Conservation (phyloP, 2,113 vertebrate species). For the Orycteropus afer region DNA sequence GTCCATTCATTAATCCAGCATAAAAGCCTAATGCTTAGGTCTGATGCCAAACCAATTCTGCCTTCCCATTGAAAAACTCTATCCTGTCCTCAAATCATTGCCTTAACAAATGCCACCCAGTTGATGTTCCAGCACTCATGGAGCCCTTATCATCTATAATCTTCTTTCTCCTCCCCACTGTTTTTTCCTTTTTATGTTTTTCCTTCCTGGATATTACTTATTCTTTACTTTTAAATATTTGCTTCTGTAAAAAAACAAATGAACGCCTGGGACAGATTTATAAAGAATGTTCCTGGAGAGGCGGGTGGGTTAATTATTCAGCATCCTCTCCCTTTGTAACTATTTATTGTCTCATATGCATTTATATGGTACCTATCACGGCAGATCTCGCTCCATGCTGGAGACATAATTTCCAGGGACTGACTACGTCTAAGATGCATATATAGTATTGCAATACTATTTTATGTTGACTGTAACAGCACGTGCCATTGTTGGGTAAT, state of each 20-base stretch:
- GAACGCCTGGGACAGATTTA: conserved; percentile 75
- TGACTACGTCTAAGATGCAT: conserved; percentile 72
- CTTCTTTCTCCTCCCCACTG: conserved; percentile 56
- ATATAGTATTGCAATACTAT: conserved; percentile 68
- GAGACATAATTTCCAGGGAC: conserved; percentile 73
- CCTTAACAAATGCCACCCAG: background rate
- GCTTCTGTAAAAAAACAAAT: conserved; percentile 64
- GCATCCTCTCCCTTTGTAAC: conserved; percentile 74
- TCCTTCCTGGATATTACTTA: conserved; percentile 72
- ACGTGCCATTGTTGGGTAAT: conserved; percentile 74
- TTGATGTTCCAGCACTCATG: background rate
- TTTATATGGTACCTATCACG: conserved; percentile 75
- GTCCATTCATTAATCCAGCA: background rate
- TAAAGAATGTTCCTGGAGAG: conserved; percentile 70
- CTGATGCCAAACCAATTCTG: background rate
- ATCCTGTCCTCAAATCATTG: background rate
- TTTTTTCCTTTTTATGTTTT: conserved; percentile 45
- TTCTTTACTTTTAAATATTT: conserved; percentile 82
- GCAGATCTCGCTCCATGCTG: conserved; percentile 24
- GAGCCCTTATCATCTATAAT: conserved; percentile 15
- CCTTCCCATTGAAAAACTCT: background rate
- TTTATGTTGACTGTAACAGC: conserved; percentile 73
- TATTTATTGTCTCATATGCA: conserved; percentile 79
- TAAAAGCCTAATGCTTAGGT: background rate
- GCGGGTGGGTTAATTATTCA: conserved; percentile 80